Evolutionary conservation across 2,113 vertebrate species (phyloP), one percentile per base, ranked within the genome.

Genomic region (Leucosticte australis): DNA sequence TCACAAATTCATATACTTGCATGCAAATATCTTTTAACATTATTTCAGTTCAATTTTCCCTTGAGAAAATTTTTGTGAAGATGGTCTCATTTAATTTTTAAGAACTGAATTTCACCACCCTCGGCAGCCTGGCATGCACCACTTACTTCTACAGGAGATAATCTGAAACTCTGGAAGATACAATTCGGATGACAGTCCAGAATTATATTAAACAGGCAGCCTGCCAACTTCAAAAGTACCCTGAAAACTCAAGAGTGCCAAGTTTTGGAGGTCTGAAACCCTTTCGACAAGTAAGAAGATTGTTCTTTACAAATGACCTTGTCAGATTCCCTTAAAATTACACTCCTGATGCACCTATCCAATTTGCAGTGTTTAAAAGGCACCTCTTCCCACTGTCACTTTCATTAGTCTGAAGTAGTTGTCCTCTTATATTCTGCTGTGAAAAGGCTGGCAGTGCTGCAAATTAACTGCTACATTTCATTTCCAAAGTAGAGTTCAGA

Each of bases 321-420:
- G 96, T 96, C 95, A 90, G 82, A 46, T 91, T 94, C 60, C 73
- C 89, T 97, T 95, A 96, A 96, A 95, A 86, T 94, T 89, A 91
- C 27, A 6, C 42, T 77, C 17, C 67, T 86, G 94, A 84, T 87
- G 89, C 70, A 82, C 63, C 83, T 95, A 94, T 91, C 47, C 89
- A 80, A 92, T 96, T 91, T 91, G 70, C 42, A 87, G 16, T 44
- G 62, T 82, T 91, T 92, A 91, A 96, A 83, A 86, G 71, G 67
- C 13, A 1, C 63, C 60, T 91, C 87, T 94, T 79, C 53, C 64
- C 87, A 67, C 91, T 95, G 93, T 93, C 96, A 93, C 80, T 95
- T 96, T 88, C 92, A 90, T 95, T 94, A 94, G n/a, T 53, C 73
- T 81, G 87, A 84, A 95, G 71, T 2, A 81, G 81, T 75, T 90